Evolutionary conservation across 2,797 vertebrate genomes (phyloP), one percentile per base, ranked within the genome.

Genomic region (Syncerus caffer): DNA sequence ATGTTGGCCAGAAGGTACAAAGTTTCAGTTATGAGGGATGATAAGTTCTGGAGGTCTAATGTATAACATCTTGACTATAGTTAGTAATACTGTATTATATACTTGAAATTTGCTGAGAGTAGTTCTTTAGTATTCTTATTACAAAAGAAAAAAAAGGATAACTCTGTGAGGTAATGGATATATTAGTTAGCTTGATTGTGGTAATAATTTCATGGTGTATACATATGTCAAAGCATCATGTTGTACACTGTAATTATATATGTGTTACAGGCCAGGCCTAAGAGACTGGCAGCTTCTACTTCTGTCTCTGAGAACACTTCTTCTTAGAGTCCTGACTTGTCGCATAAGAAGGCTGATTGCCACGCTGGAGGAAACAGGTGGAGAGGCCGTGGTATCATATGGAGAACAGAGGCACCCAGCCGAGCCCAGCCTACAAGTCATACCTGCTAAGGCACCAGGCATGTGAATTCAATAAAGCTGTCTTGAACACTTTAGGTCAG

Each of bases 21-120:
- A 93, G 47, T 51, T 93, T 91, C 29, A 64, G 21, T 82, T 82
- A 57, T 27, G 10, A 58, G 7, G 16, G 31, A 38, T 76, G n/a
- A 14, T 80, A 83, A 88, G 57, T 64, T 92, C n/a, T 76, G 3
- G 19, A 79, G 84, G 60, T 76, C 60, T 78, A 58, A 23, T 19
- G 34, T 34, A 80, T 1, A 62, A 55, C 27, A 21, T 19, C 7
- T 29, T 76, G 71, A 79, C 27, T 82, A n/a, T 85, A 80, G 86
- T 45, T 91, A 89, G 31, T 51, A 83, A 71, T 80, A 79, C 80
- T 47, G 25, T 88, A 67, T 87, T 90, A 19, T n/a, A 76, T 55
- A 53, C 47, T 89, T 94, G n/a, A 78, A 93, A 90, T 84, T n/a
- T 95, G 51, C 90, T 58, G 67, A 67, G 29, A 93, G 50, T 67